These are phyloP conservation scores for Armadillidium nasatum DNA, from an alignment of 1,140 invertebrate species.

Conservation along the genomic window DNA sequence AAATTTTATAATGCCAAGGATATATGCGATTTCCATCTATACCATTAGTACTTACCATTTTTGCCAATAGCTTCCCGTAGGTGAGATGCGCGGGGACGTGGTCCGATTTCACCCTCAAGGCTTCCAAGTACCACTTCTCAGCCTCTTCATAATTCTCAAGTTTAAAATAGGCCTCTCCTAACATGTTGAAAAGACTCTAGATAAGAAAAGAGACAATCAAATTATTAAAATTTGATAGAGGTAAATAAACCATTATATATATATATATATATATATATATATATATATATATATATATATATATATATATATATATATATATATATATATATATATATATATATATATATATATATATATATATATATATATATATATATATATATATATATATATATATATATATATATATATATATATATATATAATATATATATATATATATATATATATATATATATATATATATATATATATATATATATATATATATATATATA, in stretches of 20 bases:
- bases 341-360: not conserved
- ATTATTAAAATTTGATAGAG: too few relatives aligned
- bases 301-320: slow-evolving; percentile 7
- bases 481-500: too few relatives aligned
- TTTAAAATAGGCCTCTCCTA: slow-evolving; percentile 77
- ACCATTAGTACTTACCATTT: slow-evolving; percentile 66
- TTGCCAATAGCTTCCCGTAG: slow-evolving; percentile 81
- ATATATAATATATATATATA: too few relatives aligned
- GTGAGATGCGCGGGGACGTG: slow-evolving; percentile 84
- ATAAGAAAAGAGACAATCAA: not conserved
- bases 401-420: not conserved
- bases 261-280: too few relatives aligned
- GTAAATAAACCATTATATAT: too few relatives aligned
- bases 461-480: too few relatives aligned
- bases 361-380: slow-evolving; percentile 3
- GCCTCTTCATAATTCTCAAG: slow-evolving; percentile 72
- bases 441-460: too few relatives aligned
- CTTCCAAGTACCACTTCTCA: slow-evolving; percentile 75
- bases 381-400: slow-evolving; percentile 4
- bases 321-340: slow-evolving; percentile 1
- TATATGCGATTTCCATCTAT: too few relatives aligned
- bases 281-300: slow-evolving; percentile 11
- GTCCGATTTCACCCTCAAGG: slow-evolving; percentile 72
- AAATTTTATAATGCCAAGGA: too few relatives aligned
- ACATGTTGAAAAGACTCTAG: slow-evolving; percentile 77